Percentiles rank a stretch among this genome's conserved stretches.
phyloP scores from a whole-genome alignment of 2,888 invertebrate species.

The Cantharis flavilabris region DNA sequence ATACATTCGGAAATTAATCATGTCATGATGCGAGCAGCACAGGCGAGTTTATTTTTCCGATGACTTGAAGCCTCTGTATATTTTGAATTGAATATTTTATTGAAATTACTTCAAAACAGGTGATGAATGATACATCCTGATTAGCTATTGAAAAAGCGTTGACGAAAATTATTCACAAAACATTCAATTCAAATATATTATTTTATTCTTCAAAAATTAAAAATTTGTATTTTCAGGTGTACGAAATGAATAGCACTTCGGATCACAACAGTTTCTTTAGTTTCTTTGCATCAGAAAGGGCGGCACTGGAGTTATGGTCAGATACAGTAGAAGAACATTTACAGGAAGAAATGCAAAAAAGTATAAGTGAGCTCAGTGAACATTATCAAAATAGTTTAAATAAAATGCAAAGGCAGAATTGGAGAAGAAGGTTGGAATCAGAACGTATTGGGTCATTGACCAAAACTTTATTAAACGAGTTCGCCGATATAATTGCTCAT shows the following conservation, averaged over 20 bases:
- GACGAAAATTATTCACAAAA: no score
- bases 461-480: conserved; percentile 63
- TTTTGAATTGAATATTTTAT: no score
- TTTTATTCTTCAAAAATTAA: background rate
- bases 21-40: conserved; percentile 71
- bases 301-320: conserved; percentile 75
- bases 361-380: conserved; percentile 69
- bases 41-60: conserved; percentile 47
- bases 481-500: conserved; percentile 73
- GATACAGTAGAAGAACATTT: conserved; percentile 74
- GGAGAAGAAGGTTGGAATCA: conserved; percentile 57
- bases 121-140: no score
- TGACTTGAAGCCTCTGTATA: background rate
- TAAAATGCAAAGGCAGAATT: conserved; percentile 60
- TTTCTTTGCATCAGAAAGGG: conserved; percentile 69
- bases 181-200: no score
- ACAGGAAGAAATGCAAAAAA: conserved; percentile 72
- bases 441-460: conserved; percentile 58
- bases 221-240: conserved; percentile 56
- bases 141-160: no score
- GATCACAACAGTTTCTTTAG: conserved; percentile 64
- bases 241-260: conserved; percentile 61
- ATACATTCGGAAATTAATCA: conserved; percentile 79
- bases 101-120: no score
- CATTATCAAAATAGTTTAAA: conserved; percentile 68